Conservation (phyloP, 2,797 vertebrate species). For the Rhinoraja longicauda region DNA sequence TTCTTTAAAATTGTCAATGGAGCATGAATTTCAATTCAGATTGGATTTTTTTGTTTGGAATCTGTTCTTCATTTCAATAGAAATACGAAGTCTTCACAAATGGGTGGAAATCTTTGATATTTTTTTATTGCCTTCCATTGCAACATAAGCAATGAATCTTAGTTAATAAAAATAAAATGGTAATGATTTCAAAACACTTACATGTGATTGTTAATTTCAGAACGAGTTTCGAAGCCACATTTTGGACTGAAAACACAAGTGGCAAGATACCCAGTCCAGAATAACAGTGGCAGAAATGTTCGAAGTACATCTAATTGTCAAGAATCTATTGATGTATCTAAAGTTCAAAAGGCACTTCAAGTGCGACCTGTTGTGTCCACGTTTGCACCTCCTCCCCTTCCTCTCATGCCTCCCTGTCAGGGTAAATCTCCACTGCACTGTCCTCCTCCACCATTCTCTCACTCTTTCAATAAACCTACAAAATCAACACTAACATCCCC, state of each 20-base stretch:
- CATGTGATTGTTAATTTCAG: conserved; percentile 46
- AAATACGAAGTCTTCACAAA: neutral
- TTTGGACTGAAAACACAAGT: conserved; percentile 60
- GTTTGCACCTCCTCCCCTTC: conserved; percentile 54
- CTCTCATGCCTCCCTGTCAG: conserved; percentile 48
- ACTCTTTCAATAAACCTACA: conserved; percentile 51
- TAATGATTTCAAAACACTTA: neutral
- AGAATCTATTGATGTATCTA: conserved; percentile 45
- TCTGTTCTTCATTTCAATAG: neutral
- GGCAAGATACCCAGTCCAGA: conserved; percentile 56
- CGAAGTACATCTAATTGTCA: conserved; percentile 44
- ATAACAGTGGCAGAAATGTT: conserved; percentile 43
- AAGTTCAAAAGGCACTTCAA: conserved; percentile 42
- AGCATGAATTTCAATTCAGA: too few species aligned
- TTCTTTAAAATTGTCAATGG: neutral
- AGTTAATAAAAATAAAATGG: neutral
- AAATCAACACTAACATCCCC: conserved; percentile 44
- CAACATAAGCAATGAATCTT: neutral
- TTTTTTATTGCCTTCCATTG: neutral
- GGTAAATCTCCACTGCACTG: conserved; percentile 50
- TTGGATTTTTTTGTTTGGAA: too few species aligned
- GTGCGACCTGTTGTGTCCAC: conserved; percentile 51
- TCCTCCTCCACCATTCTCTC: conserved; percentile 53
- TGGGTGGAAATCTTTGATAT: neutral
- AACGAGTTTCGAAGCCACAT: conserved; percentile 50